A percentile compares a stretch with the other conserved stretches of the same genome.
Conservation (phyloP, 2,888 invertebrate genomes). For the Hecatera dysodea region DNA sequence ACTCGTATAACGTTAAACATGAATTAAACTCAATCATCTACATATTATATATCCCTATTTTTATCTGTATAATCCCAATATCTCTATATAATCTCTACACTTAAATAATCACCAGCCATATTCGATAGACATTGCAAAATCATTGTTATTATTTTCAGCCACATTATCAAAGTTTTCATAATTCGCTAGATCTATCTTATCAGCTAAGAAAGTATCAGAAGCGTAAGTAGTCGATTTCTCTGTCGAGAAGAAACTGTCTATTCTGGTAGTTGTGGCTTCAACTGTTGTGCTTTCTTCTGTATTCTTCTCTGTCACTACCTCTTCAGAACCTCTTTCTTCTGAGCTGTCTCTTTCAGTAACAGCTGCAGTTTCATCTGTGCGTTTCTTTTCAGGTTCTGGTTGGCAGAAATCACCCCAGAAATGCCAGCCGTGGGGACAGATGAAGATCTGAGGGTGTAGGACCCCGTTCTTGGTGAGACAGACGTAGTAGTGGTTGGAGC, state of each 20-base stretch:
- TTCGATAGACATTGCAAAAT: slow-evolving; percentile 60
- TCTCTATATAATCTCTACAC: neutral
- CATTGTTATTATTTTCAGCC: slow-evolving; percentile 63
- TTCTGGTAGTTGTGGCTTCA: slow-evolving; percentile 65
- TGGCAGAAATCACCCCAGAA: slow-evolving; percentile 83
- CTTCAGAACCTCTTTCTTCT: slow-evolving; percentile 44
- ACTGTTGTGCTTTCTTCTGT: slow-evolving; percentile 35
- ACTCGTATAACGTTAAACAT: no score
- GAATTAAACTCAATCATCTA: neutral
- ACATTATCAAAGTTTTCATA: slow-evolving; percentile 80
- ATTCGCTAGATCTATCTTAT: slow-evolving; percentile 83
- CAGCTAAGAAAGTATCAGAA: slow-evolving; percentile 85
- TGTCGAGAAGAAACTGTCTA: slow-evolving; percentile 82
- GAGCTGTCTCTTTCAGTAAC: slow-evolving; percentile 14
- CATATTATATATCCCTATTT: neutral
- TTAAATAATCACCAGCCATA: slow-evolving; percentile 34
- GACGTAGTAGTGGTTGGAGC: slow-evolving; percentile 85
- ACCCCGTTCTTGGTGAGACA: slow-evolving; percentile 76
- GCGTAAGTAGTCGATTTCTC: slow-evolving; percentile 78
- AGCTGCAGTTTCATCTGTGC: slow-evolving; percentile 8
- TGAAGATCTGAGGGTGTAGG: slow-evolving; percentile 83
- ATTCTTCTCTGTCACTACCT: slow-evolving; percentile 3
- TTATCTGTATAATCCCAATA: neutral
- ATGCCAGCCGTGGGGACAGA: slow-evolving; percentile 87
- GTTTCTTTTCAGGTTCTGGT: slow-evolving; percentile 70